Base-by-base conservation (phyloP, 2,888 invertebrate genomes). In the Choristoneura rosaceana region DNA sequence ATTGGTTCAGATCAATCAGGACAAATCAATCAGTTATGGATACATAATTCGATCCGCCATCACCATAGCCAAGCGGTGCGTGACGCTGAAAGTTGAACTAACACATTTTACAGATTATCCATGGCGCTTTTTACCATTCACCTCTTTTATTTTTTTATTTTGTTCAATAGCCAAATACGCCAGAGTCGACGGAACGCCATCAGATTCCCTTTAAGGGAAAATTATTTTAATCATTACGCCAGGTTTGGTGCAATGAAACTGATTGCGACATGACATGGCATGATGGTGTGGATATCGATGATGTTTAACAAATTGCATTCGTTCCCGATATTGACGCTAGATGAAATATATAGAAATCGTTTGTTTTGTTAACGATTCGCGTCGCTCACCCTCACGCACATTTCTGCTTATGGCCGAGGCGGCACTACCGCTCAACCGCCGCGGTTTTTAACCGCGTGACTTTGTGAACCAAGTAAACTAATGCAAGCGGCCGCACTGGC, bases 301-400 rank as follows among this genome's bases (percentile, higher is more conserved):
- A 70, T 70, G 63, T 71, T 65, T 71, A 66, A 71, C 70, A 17
- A 71, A 71, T 71, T 60, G 66, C 52, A 45, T 61, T 71, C 43
- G 61, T 60, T 71, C 52, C 58, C 47, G 58, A 10, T 15, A n/a
- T 38, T 38, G 25, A 25, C 41, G 8, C 9, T 52, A 41, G 25
- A 12, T 55, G 55, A 25, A 55, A 55, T 25, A 55, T 58, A 55
- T 58, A 10, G 17, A 58, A 64, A 47, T 9, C 52, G 2, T 47
- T 14, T 60, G n/a, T 14, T 34, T 45, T 62, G 52, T 69, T 62
- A 33, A 33, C 52, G 55, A 43, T 62, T 69, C 25, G 52, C 8
- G 8, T 41, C 17, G 8, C 41, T 15, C 62, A 33, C 43, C 55
- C n/a, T 41, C n/a, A 47, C 2, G 1, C 4, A 15, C 7, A 47